Conservation (phyloP, 2,888 invertebrate genomes). For the Macrophya alboannulata region DNA sequence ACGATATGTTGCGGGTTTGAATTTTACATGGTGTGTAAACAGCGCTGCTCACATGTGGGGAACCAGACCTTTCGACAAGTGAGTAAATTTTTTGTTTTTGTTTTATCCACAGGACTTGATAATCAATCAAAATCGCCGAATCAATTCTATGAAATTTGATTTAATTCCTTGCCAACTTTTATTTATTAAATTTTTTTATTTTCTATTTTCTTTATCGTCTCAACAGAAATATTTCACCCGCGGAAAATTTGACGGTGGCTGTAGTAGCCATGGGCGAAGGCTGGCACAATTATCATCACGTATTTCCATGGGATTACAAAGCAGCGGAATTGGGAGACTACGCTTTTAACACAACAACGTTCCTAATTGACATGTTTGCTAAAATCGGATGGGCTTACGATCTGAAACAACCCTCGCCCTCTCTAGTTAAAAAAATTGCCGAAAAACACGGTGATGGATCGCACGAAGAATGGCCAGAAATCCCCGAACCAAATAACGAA, state of each 20-base stretch:
- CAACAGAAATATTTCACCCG: constrained; percentile 65
- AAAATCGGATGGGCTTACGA: constrained; percentile 90
- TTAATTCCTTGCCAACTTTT: too few species aligned
- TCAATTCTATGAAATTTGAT: too few species aligned
- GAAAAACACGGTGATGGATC: constrained; percentile 82
- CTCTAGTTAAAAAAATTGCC: constrained; percentile 81
- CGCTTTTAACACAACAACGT: constrained; percentile 87
- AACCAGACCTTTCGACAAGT: constrained; percentile 74
- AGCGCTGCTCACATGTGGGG: constrained; percentile 82
- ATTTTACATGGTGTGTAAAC: constrained; percentile 84
- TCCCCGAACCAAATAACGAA: constrained; percentile 51
- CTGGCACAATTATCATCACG: constrained; percentile 83
- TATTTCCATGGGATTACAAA: constrained; percentile 80
- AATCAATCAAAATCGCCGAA: too few species aligned
- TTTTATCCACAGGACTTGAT: too few species aligned
- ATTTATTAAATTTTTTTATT: background rate
- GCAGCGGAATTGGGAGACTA: constrained; percentile 77
- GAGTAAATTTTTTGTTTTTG: constrained; percentile 58
- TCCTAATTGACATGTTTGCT: constrained; percentile 87
- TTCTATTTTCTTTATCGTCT: background rate
- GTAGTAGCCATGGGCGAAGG: constrained; percentile 79
- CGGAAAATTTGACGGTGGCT: constrained; percentile 68
- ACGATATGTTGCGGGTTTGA: constrained; percentile 81
- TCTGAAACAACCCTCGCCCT: constrained; percentile 85
- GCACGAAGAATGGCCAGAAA: constrained; percentile 62